phyloP scores from a whole-genome alignment of 2,797 vertebrate genomes.

The Halcyon badia region DNA sequence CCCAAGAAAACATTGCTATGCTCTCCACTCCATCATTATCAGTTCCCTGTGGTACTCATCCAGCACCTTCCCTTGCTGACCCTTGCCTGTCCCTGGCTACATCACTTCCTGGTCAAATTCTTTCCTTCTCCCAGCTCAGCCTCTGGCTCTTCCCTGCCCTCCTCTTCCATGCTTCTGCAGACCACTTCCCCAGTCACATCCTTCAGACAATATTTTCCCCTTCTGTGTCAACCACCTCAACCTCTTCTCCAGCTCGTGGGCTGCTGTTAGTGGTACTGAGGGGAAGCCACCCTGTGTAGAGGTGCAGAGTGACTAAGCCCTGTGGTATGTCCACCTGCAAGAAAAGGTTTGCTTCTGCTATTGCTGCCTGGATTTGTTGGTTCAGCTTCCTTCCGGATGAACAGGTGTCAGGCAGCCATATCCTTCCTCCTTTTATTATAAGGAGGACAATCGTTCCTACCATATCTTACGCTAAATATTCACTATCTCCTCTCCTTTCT shows the following conservation, averaged over 20 bases:
- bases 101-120: background rate
- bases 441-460: background rate
- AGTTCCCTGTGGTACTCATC: background rate
- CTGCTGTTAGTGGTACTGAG: background rate
- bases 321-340: background rate
- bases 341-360: background rate
- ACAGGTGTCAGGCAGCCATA: background rate
- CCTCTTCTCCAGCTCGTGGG: accelerated
- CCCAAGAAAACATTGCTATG: background rate
- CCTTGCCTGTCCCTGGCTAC: background rate
- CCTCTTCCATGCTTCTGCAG: background rate
- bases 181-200: background rate
- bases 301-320: background rate
- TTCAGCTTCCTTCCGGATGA: background rate
- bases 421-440: background rate
- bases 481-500: background rate
- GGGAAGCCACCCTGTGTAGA: background rate
- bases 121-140: background rate
- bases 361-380: background rate
- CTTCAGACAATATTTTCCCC: background rate
- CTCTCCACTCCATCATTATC: conserved; percentile 15
- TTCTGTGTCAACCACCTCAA: background rate
- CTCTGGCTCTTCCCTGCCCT: background rate
- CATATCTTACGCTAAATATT: background rate
- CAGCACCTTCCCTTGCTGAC: background rate